phyloP scores from a whole-genome alignment of 1,140 invertebrate genomes.

The Papilio helenus region DNA sequence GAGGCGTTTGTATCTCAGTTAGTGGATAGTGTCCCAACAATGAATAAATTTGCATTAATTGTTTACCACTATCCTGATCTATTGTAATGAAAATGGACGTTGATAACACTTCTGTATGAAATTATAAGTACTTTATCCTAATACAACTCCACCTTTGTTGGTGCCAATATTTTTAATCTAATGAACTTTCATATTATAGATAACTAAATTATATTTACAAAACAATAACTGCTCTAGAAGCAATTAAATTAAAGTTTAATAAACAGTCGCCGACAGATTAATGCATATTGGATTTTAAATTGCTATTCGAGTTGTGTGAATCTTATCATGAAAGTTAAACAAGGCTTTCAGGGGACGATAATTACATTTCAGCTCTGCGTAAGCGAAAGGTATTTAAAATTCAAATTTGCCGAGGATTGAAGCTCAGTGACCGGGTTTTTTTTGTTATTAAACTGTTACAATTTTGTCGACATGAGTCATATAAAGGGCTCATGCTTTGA shows the following conservation, averaged over 20 bases:
- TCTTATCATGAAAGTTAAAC: conserved; percentile 15
- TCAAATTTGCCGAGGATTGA: conserved; percentile 7
- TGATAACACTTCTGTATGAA: too few species aligned
- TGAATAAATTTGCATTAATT: conserved; percentile 23
- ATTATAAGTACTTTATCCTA: too few species aligned
- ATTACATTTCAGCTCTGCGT: conserved; percentile 15
- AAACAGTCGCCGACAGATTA: not conserved
- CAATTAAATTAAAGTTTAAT: not conserved
- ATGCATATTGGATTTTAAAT: conserved; percentile 8
- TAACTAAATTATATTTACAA: too few species aligned
- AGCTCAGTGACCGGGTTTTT: not conserved
- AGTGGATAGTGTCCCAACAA: conserved; percentile 1
- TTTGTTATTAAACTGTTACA: not conserved
- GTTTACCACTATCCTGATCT: conserved; percentile 1
- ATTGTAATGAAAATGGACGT: not conserved
- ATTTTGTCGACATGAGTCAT: not conserved
- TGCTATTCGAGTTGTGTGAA: conserved; percentile 6
- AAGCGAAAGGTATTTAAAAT: not conserved
- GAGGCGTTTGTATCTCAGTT: not conserved
- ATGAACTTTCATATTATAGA: too few species aligned
- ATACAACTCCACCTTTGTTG: too few species aligned
- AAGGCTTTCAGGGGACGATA: not conserved
- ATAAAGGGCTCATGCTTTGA: not conserved
- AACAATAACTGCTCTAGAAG: not conserved
- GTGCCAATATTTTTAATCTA: too few species aligned